Conservation (phyloP, 1,140 invertebrate species). For the Drosophila orena region DNA sequence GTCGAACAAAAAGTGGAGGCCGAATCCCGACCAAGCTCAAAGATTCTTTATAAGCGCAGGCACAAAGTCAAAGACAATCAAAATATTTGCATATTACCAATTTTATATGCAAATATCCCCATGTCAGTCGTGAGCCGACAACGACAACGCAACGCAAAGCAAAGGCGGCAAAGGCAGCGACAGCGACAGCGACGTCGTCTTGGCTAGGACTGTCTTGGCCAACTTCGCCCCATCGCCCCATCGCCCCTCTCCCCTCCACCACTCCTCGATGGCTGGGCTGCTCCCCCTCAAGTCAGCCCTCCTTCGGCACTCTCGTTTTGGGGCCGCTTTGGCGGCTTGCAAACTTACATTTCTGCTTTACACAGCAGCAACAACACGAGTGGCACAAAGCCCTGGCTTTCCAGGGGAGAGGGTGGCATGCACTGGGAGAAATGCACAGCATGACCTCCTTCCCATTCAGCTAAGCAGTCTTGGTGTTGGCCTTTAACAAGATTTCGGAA, state of each 20-base stretch:
- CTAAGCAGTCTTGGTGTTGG: no score
- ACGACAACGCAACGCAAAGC: slow-evolving; percentile 46
- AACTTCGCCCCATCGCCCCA: slow-evolving; percentile 8
- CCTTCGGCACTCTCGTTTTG: slow-evolving; percentile 55
- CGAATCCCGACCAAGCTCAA: slow-evolving; percentile 63
- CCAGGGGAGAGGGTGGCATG: slow-evolving; percentile 1
- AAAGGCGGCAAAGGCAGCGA: slow-evolving; percentile 18
- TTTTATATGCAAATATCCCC: slow-evolving; percentile 81
- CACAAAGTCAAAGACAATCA: slow-evolving; percentile 84
- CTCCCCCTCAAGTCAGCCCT: slow-evolving; percentile 5
- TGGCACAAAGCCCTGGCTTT: slow-evolving; percentile 60
- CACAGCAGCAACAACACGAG: slow-evolving; percentile 47
- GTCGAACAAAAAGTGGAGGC: slow-evolving; percentile 23
- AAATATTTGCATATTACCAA: slow-evolving; percentile 84
- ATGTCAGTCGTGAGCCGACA: slow-evolving; percentile 79
- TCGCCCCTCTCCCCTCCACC: background rate
- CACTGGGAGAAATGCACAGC: slow-evolving; percentile 2
- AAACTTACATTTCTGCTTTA: slow-evolving; percentile 77
- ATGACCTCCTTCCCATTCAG: no score
- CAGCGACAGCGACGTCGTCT: slow-evolving; percentile 50
- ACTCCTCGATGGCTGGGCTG: background rate
- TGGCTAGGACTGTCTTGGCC: slow-evolving; percentile 58
- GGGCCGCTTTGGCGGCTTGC: slow-evolving; percentile 75
- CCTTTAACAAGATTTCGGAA: no score
- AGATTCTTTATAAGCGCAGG: slow-evolving; percentile 82